These are phyloP conservation scores for Lutjanus argentimaculatus DNA, from an alignment of 2,797 vertebrate genomes.

Conservation along the genomic window DNA sequence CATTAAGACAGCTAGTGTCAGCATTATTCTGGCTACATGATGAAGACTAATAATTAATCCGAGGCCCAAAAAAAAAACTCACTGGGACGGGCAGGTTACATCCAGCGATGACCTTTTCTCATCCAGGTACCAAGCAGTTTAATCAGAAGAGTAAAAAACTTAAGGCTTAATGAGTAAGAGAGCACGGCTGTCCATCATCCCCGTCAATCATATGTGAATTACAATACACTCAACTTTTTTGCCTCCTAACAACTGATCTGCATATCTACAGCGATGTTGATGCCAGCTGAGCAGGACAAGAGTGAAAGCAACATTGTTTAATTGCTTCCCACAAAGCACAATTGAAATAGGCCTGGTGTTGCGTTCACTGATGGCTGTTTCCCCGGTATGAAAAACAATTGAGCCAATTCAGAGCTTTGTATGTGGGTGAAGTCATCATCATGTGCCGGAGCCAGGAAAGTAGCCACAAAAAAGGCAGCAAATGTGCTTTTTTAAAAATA, in stretches of 20 bases:
- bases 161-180: not conserved
- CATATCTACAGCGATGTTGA: not conserved
- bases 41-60: slow-evolving; percentile 67
- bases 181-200: not conserved
- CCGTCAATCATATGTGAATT: not conserved
- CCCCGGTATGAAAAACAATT: not conserved
- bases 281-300: not conserved
- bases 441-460: not conserved
- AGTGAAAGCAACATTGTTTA: slow-evolving; percentile 1
- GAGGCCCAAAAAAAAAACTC: slow-evolving; percentile 18
- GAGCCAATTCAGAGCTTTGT: not conserved
- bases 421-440: not conserved
- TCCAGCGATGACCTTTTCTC: slow-evolving; percentile 53
- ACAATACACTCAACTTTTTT: not conserved
- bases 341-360: not conserved
- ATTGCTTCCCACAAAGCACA: not conserved
- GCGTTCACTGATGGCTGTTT: not conserved
- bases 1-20: slow-evolving; percentile 70
- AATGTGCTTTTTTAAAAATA: too few species aligned
- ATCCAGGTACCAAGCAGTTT: slow-evolving; percentile 27
- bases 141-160: not conserved
- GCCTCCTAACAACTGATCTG: not conserved
- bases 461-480: not conserved
- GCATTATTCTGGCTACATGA: slow-evolving; percentile 56
- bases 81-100: slow-evolving; percentile 41